Evolutionary conservation across 2,113 vertebrate species (phyloP), one percentile per base, ranked within the genome.

Genomic region (Odontophorus gujanensis): DNA sequence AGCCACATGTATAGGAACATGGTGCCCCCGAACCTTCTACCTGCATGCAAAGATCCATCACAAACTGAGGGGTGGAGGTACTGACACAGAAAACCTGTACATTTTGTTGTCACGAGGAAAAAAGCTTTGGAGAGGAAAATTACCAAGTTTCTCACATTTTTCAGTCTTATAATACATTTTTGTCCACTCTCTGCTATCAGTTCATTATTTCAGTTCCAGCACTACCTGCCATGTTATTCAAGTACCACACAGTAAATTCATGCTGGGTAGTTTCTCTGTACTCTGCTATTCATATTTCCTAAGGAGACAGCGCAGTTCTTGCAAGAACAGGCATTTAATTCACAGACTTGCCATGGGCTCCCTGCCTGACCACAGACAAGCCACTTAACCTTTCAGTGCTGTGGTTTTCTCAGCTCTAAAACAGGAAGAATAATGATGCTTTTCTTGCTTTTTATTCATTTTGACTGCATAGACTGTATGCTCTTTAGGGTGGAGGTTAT

Each of bases 141-240:
- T 48, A 87, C 63, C n/a, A 68, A 68, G 36, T 67, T 78, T 89
- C 89, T 90, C 68, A 36, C 77, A 43, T 82, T 87, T 76, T 85
- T 59, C 48, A 14, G 17, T 45, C 77, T n/a, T 95, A 89, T 8
- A 90, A 69, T 82, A 73, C 40, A 40, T 91, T 92, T 93, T 91
- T 89, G 74, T 78, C 76, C 85, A n/a, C 50, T 83, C 5, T 4
- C 42, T 72, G 50, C 59, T 91, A 40, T 83, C 18, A 4, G 73
- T 90, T 93, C 90, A 89, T 89, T 93, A 93, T 89, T 89, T 86
- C 87, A 59, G 74, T 68, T 87, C 55, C 72, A 88, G 51, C 48
- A 73, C 85, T 95, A 71, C 82, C 76, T 93, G 87, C 67, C 76
- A 88, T 73, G 57, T 93, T 95, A 92, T 96, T 96, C 88, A 92